These are phyloP conservation scores for Platygyra sinensis DNA, from an alignment of 64 coral and sea anemone genomes.

Conservation along the genomic window DNA sequence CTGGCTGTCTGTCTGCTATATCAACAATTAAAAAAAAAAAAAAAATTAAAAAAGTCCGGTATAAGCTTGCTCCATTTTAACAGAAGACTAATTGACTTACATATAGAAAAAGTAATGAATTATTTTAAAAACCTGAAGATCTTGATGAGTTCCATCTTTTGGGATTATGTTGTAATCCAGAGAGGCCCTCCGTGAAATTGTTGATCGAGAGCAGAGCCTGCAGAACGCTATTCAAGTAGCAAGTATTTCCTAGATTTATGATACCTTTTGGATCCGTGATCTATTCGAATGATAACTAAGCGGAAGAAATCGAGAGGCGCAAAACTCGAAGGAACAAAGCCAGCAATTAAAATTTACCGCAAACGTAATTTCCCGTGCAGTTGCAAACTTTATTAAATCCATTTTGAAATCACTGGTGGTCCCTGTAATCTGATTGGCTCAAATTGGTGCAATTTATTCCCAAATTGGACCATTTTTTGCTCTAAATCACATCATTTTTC, in stretches of 20 bases:
- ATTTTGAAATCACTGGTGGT: too few relatives aligned
- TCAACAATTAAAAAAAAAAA: too few relatives aligned
- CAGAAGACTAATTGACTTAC: background rate
- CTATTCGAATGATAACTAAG: background rate
- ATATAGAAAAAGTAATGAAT: slow-evolving; percentile 18
- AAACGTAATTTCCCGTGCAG: slow-evolving; percentile 6
- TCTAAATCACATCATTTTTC: too few relatives aligned
- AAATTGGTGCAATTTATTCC: too few relatives aligned
- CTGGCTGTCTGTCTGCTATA: too few relatives aligned
- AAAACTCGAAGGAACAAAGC: background rate
- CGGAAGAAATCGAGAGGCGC: background rate
- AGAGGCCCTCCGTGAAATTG: background rate
- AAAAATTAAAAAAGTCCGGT: too few relatives aligned
- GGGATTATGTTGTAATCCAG: background rate
- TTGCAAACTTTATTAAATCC: background rate
- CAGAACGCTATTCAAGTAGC: slow-evolving; percentile 14
- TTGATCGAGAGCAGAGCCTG: background rate
- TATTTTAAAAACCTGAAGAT: slow-evolving; percentile 19
- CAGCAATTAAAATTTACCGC: background rate
- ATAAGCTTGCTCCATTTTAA: too few relatives aligned
- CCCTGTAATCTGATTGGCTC: too few relatives aligned
- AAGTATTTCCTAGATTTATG: slow-evolving; percentile 15
- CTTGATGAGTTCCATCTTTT: background rate
- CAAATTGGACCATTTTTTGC: too few relatives aligned
- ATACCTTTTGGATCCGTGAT: slow-evolving; percentile 12